Base-by-base conservation (phyloP, 2,888 invertebrate genomes). In the Linyphia triangularis region DNA sequence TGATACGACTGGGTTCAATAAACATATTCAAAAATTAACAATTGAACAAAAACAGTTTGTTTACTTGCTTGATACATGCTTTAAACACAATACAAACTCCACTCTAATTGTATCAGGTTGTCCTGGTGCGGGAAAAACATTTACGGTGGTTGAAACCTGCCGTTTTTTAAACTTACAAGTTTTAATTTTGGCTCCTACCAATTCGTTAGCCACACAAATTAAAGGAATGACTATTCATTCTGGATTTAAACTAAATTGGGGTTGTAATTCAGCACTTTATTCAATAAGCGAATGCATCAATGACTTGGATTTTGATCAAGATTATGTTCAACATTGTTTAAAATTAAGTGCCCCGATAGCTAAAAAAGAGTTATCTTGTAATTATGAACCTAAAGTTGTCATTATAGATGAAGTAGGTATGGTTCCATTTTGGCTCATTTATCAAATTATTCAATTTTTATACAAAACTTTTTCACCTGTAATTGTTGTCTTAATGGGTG, bases 401-500 rank as follows among this genome's bases (percentile, higher is more conserved):
- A 13, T 82, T 40, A 61, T 82, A 7, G 82, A 82, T 33, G 82
- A 82, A 82, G 28, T 70, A 16, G 70, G 37, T 0, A 82, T 70
- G 70, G 9, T 82, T 59, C 72, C 82, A 0, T 72, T 82, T 72
- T 82, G 70, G 70, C 37, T 82, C 13, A 72, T 37, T 40, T 59
- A 61, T 61, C 61, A 57, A 0, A 59, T 82, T 0, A 72, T 82
- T n/a, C 3, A 16, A 26, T 70, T 72, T 63, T 82, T 82, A 40
- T 61, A 61, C 24, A 37, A 59, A 40, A 57, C 1, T 2, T 26
- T 0, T 16, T 9, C 13, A n/a, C 70, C 33, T 1, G n/a, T 28
- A 0, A 61, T 82, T 26, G 51, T 82, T 61, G 24, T 82, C 2
- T n/a, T 59, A 0, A 37, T 72, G 33, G 82, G 82, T 37, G 82